Conservation (phyloP, 2,888 invertebrate species). For the Calliphora vomitoria region DNA sequence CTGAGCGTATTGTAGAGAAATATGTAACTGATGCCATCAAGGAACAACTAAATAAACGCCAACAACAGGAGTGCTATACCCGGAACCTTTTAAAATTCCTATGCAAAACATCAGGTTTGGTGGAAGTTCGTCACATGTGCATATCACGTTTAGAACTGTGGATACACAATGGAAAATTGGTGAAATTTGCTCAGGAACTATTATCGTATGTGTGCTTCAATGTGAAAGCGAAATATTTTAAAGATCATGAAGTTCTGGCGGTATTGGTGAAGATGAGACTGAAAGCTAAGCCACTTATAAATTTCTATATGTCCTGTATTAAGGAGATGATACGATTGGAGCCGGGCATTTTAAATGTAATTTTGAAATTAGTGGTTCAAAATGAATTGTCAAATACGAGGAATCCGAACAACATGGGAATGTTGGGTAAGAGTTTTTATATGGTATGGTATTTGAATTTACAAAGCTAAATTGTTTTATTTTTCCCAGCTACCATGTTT, state of each 20-base stretch:
- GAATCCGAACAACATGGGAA: conserved; percentile 97
- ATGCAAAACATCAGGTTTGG: conserved; percentile 93
- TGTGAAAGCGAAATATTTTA: conserved; percentile 89
- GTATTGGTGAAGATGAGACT: conserved; percentile 95
- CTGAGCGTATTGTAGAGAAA: conserved; percentile 86
- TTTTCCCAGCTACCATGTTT: conserved; percentile 90
- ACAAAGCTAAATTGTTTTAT: background rate
- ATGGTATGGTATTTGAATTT: background rate
- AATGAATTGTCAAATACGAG: conserved; percentile 96
- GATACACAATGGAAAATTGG: conserved; percentile 97
- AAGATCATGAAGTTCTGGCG: conserved; percentile 91
- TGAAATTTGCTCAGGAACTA: conserved; percentile 96
- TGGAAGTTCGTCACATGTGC: conserved; percentile 87
- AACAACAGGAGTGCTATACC: conserved; percentile 94
- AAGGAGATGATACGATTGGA: conserved; percentile 95
- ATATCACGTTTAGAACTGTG: conserved; percentile 92
- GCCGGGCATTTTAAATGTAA: conserved; percentile 92
- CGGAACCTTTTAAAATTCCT: conserved; percentile 94
- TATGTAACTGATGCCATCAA: conserved; percentile 94
- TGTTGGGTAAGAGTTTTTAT: conserved; percentile 86
- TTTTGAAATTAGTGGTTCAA: conserved; percentile 96
- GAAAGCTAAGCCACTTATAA: conserved; percentile 96
- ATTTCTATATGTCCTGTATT: conserved; percentile 94
- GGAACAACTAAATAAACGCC: conserved; percentile 93
- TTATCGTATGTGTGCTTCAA: conserved; percentile 96